Evolutionary conservation across 2,888 invertebrate genomes (phyloP).

Genomic region (Drosophila birchii): DNA sequence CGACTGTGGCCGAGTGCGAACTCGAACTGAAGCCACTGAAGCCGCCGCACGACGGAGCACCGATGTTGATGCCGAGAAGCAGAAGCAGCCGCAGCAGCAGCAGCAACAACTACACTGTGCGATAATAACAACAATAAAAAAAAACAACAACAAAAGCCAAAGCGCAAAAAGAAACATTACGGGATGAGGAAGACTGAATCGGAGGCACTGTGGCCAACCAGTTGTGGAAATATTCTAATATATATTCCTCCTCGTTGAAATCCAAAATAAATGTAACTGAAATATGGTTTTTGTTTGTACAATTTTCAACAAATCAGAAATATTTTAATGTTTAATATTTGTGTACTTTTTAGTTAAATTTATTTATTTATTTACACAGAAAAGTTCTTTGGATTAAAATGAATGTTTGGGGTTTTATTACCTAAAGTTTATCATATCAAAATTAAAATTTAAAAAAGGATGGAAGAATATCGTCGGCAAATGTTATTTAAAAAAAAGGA

Average conservation of each 20-base stretch:
- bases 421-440: too few species aligned
- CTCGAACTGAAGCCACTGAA: slow-evolving; percentile 44
- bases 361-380: too few species aligned
- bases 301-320: too few species aligned
- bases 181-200: slow-evolving; percentile 20
- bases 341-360: too few species aligned
- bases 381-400: too few species aligned
- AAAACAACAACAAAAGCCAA: slow-evolving; percentile 6
- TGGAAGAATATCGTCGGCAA: too few species aligned
- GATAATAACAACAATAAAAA: slow-evolving; percentile 38
- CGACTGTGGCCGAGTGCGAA: slow-evolving; percentile 51
- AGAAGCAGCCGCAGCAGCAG: slow-evolving; percentile 15
- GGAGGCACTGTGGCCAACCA: slow-evolving; percentile 14
- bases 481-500: too few species aligned
- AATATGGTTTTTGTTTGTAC: too few species aligned
- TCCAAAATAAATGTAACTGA: background rate
- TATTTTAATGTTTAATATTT: too few species aligned
- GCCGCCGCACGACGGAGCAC: slow-evolving; percentile 14
- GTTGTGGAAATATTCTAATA: slow-evolving; percentile 2
- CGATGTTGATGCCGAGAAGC: slow-evolving; percentile 13
- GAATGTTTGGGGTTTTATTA: too few species aligned
- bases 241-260: background rate
- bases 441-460: too few species aligned
- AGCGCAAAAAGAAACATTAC: slow-evolving; percentile 22
- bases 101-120: slow-evolving; percentile 28